Evolutionary conservation across 2,888 invertebrate species (phyloP).

Genomic region (Cistogaster globosa): DNA sequence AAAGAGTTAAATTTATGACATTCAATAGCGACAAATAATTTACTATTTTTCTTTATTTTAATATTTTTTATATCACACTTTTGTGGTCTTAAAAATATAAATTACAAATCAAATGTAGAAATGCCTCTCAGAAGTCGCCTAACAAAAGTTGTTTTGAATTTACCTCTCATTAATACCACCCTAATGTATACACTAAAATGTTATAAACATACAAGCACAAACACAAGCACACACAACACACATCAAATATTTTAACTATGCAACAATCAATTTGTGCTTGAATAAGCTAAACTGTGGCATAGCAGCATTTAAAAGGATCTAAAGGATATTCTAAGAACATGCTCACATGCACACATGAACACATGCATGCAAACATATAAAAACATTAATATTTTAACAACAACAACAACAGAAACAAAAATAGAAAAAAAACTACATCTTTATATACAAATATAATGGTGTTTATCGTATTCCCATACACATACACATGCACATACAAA

Average conservation of each 20-base stretch:
- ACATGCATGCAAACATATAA: not conserved
- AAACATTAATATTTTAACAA: slow-evolving; percentile 3
- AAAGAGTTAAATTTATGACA: too few relatives aligned
- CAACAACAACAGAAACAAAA: not conserved
- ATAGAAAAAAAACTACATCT: slow-evolving; percentile 26
- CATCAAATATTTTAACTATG: slow-evolving; percentile 52
- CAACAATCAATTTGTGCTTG: slow-evolving; percentile 68
- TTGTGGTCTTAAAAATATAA: too few relatives aligned
- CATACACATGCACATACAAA: not conserved
- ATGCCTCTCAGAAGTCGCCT: too few relatives aligned
- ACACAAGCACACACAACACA: not conserved
- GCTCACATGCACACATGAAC: slow-evolving; percentile 1
- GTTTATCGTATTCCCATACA: not conserved
- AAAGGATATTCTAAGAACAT: slow-evolving; percentile 55
- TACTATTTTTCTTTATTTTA: too few relatives aligned
- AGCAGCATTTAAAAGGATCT: slow-evolving; percentile 68
- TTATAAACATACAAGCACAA: not conserved
- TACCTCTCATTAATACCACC: not conserved
- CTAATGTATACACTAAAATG: slow-evolving; percentile 13
- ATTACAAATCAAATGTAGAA: too few relatives aligned
- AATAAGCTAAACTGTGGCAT: slow-evolving; percentile 69
- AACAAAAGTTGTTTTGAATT: not conserved
- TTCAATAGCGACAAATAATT: too few relatives aligned
- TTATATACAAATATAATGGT: slow-evolving; percentile 17
- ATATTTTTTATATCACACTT: too few relatives aligned